Base-by-base conservation (phyloP, 2,113 vertebrate genomes). In the Benitochromis conjunctus region DNA sequence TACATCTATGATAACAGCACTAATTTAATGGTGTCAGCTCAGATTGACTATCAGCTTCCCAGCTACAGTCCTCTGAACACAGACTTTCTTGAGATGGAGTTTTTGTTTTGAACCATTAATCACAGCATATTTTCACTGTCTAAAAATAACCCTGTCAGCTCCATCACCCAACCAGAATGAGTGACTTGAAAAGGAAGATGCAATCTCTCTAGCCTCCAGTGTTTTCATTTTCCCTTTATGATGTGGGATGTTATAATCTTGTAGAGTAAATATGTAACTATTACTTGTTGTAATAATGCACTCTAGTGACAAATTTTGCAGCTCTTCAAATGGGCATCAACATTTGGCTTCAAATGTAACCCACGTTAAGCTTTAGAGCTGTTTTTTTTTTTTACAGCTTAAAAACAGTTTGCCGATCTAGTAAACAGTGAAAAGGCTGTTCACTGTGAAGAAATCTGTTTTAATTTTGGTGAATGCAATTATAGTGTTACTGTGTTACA, bases 71-170 rank as follows among this genome's bases (percentile, higher is more conserved):
- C 76, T 69, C 80, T 81, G 64, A 89, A 62, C 84, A 48, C 74
- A 87, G 82, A 58, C 46, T 4, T 58, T 80, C 51, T 81, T 2
- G 3, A 82, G 80, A 90, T 53, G 3, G 55, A 84, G 87, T 84
- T 91, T 88, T 88, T 91, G 88, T 94, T 94, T 88, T 81, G 57
- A 91, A 43, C 85, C 89, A 92, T 95, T 93, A 91, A 92, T 94
- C 92, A 93, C 55, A n/a, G 79, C 7, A 46, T 82, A 92, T 93
- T 92, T 93, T 82, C 82, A 86, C 85, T 81, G 85, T 91, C 89
- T 86, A 90, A 91, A 94, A 94, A 94, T 93, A 94, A 89, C 92
- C 82, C 84, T 85, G 78, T 90, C 92, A 84, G 83, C 84, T 85
- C 80, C 62, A 83, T 90, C 90, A 88, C 16, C 90, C 86, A 87